phyloP scores from a whole-genome alignment of 2,888 invertebrate genomes.

The Andrena hattorfiana region DNA sequence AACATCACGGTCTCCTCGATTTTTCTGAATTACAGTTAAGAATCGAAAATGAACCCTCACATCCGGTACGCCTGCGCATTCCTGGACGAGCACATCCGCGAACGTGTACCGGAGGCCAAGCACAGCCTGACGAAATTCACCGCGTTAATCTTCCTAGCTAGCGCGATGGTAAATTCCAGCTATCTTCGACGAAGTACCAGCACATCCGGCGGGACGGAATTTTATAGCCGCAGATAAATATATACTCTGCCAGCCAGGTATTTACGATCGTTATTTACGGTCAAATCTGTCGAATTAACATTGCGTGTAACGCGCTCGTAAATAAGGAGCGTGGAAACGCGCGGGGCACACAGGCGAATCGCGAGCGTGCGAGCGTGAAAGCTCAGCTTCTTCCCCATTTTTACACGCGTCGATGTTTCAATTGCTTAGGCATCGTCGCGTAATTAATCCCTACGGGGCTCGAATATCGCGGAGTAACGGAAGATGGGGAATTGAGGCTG shows the following conservation, averaged over 20 bases:
- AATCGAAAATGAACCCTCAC: not conserved
- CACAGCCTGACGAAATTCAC: conserved; percentile 33
- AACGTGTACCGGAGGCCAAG: not conserved
- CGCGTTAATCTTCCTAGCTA: conserved; percentile 40
- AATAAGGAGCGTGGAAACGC: conserved; percentile 68
- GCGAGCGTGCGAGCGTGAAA: conserved; percentile 40
- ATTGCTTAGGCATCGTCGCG: conserved; percentile 29
- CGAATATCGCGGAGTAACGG: not conserved
- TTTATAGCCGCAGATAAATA: conserved; percentile 69
- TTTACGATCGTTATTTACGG: conserved; percentile 73
- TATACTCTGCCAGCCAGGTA: conserved; percentile 55
- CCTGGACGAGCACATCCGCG: not conserved
- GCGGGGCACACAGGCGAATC: conserved; percentile 12
- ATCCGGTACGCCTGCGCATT: conserved; percentile 1
- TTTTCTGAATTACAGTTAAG: not conserved
- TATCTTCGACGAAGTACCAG: conserved; percentile 38
- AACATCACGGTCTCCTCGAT: no score
- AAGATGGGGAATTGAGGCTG: not conserved
- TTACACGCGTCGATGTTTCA: conserved; percentile 33
- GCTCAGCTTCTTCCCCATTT: conserved; percentile 21
- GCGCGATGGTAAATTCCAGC: conserved; percentile 45
- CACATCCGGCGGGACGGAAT: conserved; percentile 57
- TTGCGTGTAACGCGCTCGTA: conserved; percentile 77
- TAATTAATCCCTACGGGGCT: conserved; percentile 6
- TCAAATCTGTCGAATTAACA: conserved; percentile 76